Base-by-base conservation (phyloP, 2,888 invertebrate species). In the Elysia crispata region DNA sequence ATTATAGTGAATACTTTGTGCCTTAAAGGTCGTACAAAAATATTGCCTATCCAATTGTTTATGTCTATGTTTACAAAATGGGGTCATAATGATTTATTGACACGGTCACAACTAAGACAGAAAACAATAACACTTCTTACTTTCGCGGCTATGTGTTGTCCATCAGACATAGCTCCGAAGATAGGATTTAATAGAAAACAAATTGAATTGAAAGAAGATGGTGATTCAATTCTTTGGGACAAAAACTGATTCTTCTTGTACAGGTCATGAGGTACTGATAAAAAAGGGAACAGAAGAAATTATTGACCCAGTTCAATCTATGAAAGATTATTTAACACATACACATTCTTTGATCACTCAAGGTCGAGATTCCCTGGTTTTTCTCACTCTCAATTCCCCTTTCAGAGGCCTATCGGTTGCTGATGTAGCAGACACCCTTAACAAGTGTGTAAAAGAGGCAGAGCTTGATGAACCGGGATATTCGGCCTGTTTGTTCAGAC, bases 241-340 rank as follows among this genome's bases (percentile, higher is more conserved):
- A 13, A 54, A 54, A 54, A 54, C 54, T 13, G 54, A 54, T 20
- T 54, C 54, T 13, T 15, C 13, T 54, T 20, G 54, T 54, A 54
- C 54, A 54, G 54, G 54, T 15, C 13, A 54, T 20, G 54, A 54
- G 54, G 54, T 15, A 54, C n/a, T n/a, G n/a, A n/a, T n/a, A n/a
- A n/a, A n/a, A n/a, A n/a, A n/a, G n/a, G n/a, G n/a, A n/a, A n/a
- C 54, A 54, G 54, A 54, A 54, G 54, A 54, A 54, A 54, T 54
- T 54, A 54, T 20, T 54, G 54, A 54, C 54, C 54, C 54, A 54
- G 54, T 54, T 54, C 13, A 54, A 54, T 13, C 54, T 54, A 54
- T 54, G 54, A 54, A 54, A 54, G 54, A 54, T 20, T 54, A 54
- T 54, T 54, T 54, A 20, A 15, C 54, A 15, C 54, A n/a, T n/a